Base-by-base conservation (phyloP, 2,888 invertebrate species). In the Lasioglossum villosulum region DNA sequence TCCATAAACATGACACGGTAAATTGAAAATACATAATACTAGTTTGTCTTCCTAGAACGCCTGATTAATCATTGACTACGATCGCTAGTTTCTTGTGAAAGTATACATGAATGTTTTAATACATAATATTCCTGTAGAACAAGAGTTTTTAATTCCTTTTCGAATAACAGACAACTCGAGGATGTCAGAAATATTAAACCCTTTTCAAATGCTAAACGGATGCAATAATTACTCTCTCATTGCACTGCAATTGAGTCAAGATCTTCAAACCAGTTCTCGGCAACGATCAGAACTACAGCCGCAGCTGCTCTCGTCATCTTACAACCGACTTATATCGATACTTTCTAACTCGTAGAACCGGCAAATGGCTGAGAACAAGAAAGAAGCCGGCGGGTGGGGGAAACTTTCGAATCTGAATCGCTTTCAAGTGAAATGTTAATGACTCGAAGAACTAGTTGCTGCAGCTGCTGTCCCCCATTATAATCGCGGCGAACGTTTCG, bases 371-470 rank as follows among this genome's bases (percentile, higher is more conserved):
- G 59, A 74, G 73, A 66, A 80, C 70, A 48, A 66, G 75, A 82
- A 78, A 75, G 79, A 76, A 82, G 77, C 77, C 37, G 66, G 30
- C 48, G 34, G 19, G 52, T 19, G 5, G 34, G 59, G 72, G 52
- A 39, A 86, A 86, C 82, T 86, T 86, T 66, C 79, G 52, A 76
- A 86, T 70, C 82, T 77, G 77, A 86, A 82, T 85, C 73, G 79
- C 82, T 82, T 82, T 74, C 72, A 30, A 73, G 76, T 82, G 86
- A 86, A 86, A 86, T 74, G 86, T 86, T 86, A 86, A 86, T 82
- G 86, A 86, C 78, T 79, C 63, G 74, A 82, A 79, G 76, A 86
- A 82, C 59, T 77, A 79, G 70, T 79, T 78, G 76, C 72, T 82
- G 78, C 78, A 79, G 74, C 77, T 77, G 76, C 73, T 56, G 77